These are phyloP conservation scores for Heliconius ismenius DNA, from an alignment of 2,888 invertebrate genomes.

Conservation along the genomic window DNA sequence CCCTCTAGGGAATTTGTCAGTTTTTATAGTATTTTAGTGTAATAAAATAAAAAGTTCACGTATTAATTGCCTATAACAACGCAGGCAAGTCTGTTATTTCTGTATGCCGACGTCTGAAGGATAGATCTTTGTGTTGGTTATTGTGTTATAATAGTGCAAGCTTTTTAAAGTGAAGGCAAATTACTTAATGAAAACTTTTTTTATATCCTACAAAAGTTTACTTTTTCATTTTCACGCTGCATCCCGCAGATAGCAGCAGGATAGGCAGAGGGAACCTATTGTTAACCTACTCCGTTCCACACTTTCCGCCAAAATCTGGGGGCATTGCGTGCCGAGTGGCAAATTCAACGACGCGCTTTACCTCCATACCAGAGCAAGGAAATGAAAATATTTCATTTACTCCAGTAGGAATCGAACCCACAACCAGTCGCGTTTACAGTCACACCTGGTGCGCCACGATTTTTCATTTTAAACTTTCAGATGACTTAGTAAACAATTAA, in stretches of 20 bases:
- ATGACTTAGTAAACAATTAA: background rate
- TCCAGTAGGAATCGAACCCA: no score
- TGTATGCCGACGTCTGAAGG: constrained; percentile 25
- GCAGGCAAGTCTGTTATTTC: constrained; percentile 13
- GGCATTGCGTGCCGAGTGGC: no score
- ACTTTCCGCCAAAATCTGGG: no score
- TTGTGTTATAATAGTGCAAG: constrained; percentile 13
- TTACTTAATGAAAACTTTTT: background rate
- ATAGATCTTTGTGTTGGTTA: constrained; percentile 20
- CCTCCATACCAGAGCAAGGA: no score
- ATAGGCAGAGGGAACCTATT: no score
- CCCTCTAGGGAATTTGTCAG: constrained; percentile 7
- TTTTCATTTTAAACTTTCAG: background rate
- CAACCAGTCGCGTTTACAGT: no score
- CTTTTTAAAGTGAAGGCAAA: constrained; percentile 17
- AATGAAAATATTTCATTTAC: no score
- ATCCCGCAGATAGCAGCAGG: no score
- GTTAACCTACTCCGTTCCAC: no score
- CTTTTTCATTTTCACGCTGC: no score
- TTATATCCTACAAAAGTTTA: background rate
- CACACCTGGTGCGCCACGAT: no score
- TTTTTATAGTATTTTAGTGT: constrained; percentile 26
- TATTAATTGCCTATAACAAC: constrained; percentile 30
- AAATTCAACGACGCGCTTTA: no score
- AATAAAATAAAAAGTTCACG: constrained; percentile 32